These are phyloP conservation scores for Congeria kusceri DNA, from an alignment of 2,888 invertebrate genomes.

Conservation along the genomic window DNA sequence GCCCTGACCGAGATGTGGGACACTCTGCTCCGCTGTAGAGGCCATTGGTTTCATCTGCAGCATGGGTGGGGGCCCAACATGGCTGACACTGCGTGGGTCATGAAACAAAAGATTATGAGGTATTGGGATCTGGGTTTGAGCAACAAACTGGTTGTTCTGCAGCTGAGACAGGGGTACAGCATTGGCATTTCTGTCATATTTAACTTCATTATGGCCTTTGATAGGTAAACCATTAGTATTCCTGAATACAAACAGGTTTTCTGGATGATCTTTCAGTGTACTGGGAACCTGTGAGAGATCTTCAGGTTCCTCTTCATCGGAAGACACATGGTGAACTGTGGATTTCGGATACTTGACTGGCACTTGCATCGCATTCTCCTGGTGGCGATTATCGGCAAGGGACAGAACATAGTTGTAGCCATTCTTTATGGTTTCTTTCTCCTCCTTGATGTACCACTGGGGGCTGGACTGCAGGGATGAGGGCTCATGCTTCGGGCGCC, in stretches of 20 bases:
- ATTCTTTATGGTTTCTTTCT: conserved; percentile 9
- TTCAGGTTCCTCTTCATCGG: conserved; percentile 51
- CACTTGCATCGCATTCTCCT: conserved; percentile 38
- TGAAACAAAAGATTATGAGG: conserved; percentile 49
- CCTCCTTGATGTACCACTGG: conserved; percentile 12
- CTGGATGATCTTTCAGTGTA: conserved; percentile 21
- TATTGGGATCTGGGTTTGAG: conserved; percentile 27
- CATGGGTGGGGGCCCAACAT: conserved; percentile 35
- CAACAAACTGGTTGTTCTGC: conserved; percentile 25
- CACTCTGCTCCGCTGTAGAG: not conserved
- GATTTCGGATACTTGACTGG: conserved; percentile 52
- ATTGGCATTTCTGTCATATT: conserved; percentile 59
- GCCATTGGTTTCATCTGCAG: conserved; percentile 11
- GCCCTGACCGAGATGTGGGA: not conserved
- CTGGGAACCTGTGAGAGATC: conserved; percentile 32
- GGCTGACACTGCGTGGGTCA: conserved; percentile 26
- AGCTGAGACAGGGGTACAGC: conserved; percentile 31
- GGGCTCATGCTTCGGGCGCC: conserved; percentile 9
- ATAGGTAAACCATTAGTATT: not conserved
- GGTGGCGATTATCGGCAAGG: conserved; percentile 19
- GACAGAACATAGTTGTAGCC: conserved; percentile 56
- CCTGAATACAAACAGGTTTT: conserved; percentile 11
- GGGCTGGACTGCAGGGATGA: conserved; percentile 15
- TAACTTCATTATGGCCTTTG: conserved; percentile 18
- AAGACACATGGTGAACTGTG: conserved; percentile 33